Evolutionary conservation across 2,888 invertebrate genomes (phyloP).

Genomic region (Diachrysia chrysitis): DNA sequence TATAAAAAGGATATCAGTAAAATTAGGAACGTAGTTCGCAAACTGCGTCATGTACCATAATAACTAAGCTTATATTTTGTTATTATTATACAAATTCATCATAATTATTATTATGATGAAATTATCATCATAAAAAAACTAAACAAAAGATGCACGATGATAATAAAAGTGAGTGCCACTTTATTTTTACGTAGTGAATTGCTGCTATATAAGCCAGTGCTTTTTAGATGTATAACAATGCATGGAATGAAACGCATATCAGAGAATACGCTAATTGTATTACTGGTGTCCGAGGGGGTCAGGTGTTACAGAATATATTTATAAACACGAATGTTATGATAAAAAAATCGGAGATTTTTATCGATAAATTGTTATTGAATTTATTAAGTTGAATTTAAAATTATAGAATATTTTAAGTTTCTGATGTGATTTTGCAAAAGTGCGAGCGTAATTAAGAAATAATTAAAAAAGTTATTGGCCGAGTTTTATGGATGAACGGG

Average conservation of each 20-base stretch:
- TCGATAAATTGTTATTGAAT: too few relatives aligned
- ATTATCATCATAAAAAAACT: constrained; percentile 24
- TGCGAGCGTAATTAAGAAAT: neutral
- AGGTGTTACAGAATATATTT: constrained; percentile 23
- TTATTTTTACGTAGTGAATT: constrained; percentile 38
- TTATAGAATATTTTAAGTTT: neutral
- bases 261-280: constrained; percentile 26
- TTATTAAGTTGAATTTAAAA: too few relatives aligned
- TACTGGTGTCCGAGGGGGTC: constrained; percentile 21
- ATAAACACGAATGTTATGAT: constrained; percentile 10
- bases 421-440: neutral
- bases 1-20: neutral
- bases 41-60: constrained; percentile 17
- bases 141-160: constrained; percentile 34
- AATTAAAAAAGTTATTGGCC: constrained; percentile 4
- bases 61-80: constrained; percentile 32
- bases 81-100: constrained; percentile 26
- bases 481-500: neutral
- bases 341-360: neutral
- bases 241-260: constrained; percentile 19
- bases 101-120: too few relatives aligned
- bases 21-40: neutral
- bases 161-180: constrained; percentile 46
- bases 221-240: constrained; percentile 28
- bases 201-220: constrained; percentile 28